These are phyloP conservation scores for Odocoileus hemionus DNA, from an alignment of 2,113 vertebrate species.

Conservation along the genomic window DNA sequence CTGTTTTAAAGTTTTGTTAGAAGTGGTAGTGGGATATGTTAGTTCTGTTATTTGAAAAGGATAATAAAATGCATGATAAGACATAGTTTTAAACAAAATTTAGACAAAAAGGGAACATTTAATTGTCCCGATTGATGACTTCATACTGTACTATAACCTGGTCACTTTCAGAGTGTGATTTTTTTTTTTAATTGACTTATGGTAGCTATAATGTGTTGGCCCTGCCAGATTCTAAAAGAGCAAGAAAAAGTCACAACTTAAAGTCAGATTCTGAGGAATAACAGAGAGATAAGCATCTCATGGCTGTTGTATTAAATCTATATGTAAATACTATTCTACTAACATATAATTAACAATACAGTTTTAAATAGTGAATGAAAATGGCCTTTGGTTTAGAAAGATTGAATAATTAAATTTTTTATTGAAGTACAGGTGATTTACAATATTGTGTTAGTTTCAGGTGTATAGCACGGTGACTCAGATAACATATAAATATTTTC, in stretches of 20 bases:
- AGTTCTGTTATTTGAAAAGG: not conserved
- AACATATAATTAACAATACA: not conserved
- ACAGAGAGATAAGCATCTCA: not conserved
- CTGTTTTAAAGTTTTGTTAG: not conserved
- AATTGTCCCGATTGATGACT: not conserved
- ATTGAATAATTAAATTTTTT: not conserved
- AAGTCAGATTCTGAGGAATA: not conserved
- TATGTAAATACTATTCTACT: not conserved
- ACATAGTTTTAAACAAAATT: not conserved
- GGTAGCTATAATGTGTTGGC: not conserved
- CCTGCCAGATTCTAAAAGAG: not conserved
- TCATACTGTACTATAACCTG: not conserved
- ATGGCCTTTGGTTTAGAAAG: not conserved
- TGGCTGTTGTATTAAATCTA: not conserved
- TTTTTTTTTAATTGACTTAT: not conserved
- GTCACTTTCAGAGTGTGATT: not conserved
- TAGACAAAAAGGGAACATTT: not conserved
- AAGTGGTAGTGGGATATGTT: not conserved
- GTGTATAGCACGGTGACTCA: not conserved
- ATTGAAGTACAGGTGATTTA: not conserved
- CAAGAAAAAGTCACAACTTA: not conserved
- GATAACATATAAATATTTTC: not conserved
- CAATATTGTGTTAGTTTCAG: not conserved
- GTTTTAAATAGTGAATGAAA: not conserved
- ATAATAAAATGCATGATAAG: not conserved